A percentile compares a stretch with the other conserved stretches of the same genome.
Evolutionary conservation across 1,140 invertebrate species (phyloP).

Genomic region (Ooceraea biroi): DNA sequence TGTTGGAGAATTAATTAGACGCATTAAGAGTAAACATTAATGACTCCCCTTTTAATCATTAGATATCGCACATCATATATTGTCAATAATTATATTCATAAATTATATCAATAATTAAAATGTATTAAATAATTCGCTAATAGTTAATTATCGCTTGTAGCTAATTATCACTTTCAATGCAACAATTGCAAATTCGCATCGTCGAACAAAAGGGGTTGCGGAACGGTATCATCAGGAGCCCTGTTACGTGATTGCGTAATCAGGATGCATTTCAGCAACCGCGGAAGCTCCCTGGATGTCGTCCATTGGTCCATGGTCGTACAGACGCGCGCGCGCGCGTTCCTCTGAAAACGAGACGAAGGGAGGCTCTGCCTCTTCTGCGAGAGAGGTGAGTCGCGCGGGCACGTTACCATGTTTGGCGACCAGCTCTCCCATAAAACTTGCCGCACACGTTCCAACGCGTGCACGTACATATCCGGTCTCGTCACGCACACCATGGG

Average conservation of each 20-base stretch:
- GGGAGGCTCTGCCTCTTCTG: slow-evolving; percentile 26
- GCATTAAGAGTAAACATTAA: not conserved
- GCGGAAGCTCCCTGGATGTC: slow-evolving; percentile 15
- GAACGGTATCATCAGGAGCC: too few relatives aligned
- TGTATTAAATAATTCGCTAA: not conserved
- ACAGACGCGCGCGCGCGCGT: not conserved
- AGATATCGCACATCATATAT: not conserved
- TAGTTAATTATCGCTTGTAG: not conserved
- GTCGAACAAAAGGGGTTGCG: not conserved
- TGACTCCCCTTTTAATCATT: not conserved
- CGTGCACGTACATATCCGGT: slow-evolving; percentile 17
- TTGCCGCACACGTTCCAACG: slow-evolving; percentile 57
- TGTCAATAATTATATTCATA: not conserved
- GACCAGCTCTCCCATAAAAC: slow-evolving; percentile 78
- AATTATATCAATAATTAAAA: too few relatives aligned
- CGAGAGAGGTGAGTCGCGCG: slow-evolving; percentile 39
- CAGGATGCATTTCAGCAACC: slow-evolving; percentile 12
- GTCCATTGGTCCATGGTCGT: not conserved
- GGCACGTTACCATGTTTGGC: slow-evolving; percentile 77
- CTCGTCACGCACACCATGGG: slow-evolving; percentile 14
- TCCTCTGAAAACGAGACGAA: slow-evolving; percentile 18
- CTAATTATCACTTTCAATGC: slow-evolving; percentile 2
- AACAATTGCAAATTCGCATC: not conserved
- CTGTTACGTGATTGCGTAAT: not conserved
- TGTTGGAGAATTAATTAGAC: not conserved